Base-by-base conservation (phyloP, 2,888 invertebrate genomes). In the Troides helena region DNA sequence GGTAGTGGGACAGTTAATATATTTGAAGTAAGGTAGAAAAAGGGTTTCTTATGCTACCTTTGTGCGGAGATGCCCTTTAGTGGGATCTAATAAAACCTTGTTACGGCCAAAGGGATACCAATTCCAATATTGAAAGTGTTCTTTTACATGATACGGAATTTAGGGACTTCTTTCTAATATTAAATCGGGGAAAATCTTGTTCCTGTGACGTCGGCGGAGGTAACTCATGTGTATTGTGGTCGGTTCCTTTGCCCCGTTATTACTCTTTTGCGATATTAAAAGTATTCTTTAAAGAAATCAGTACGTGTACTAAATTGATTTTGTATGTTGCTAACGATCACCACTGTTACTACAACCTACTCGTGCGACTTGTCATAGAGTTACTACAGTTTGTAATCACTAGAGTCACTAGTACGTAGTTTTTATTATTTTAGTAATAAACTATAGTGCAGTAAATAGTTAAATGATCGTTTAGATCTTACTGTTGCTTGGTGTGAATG, bases 71-170 rank as follows among this genome's bases (percentile, higher is more conserved):
- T 90, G 90, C 90, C 91, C 92, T 91, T 92, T 92, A 91, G 91
- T 92, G 91, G 90, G 89, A 91, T 92, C 91, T 92, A 92, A 92
- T 92, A 92, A 92, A 92, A 92, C 91, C 92, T 90, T 92, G 92
- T 92, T 92, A 92, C 91, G 89, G 90, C 87, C 90, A 92, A 90
- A 92, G 92, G 92, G 91, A 91, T 90, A 92, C 92, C 92, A 90
- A 87, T 89, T 88, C 87, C 89, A 89, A 92, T 92, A 92, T 92
- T 91, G 92, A 89, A 91, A 90, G 91, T 92, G 90, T 91, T 89
- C 92, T 88, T 89, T 90, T 90, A 90, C 92, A 92, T 92, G 91
- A 92, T 92, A 92, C 86, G 90, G 91, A 91, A 90, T 92, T 92
- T 90, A 90, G 87, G 88, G 90, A 89, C 87, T 90, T 88, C 89